Conservation (phyloP, 2,797 vertebrate species). For the Onychomys torridus region DNA sequence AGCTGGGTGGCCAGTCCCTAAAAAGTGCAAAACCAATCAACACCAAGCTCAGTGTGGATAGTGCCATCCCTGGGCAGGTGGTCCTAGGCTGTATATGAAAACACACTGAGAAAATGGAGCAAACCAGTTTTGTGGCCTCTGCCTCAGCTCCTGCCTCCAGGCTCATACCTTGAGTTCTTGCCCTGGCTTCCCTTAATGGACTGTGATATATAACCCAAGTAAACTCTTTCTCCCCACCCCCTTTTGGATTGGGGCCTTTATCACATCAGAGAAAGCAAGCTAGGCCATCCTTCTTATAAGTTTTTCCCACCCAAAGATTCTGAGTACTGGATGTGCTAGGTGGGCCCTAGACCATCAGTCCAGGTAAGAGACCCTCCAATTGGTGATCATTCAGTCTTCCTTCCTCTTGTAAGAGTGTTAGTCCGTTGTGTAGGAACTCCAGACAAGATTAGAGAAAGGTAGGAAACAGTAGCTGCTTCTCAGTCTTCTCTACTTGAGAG, state of each 20-base stretch:
- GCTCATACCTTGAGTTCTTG: background rate
- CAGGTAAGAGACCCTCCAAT: background rate
- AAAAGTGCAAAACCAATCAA: too few relatives aligned
- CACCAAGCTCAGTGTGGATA: background rate
- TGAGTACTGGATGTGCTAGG: background rate
- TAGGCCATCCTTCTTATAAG: background rate
- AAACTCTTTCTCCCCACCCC: background rate
- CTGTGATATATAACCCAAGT: background rate
- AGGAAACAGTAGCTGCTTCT: background rate
- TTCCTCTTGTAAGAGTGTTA: background rate
- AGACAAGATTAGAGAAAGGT: too few relatives aligned
- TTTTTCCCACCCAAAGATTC: background rate
- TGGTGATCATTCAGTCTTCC: accelerated
- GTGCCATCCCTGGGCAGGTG: background rate
- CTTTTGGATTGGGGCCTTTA: background rate
- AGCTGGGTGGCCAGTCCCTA: too few relatives aligned
- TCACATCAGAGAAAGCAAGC: background rate
- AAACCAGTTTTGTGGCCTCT: background rate
- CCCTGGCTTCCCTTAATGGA: background rate
- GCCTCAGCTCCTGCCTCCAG: too few relatives aligned
- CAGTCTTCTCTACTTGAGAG: background rate
- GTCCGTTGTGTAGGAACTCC: background rate
- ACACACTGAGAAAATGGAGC: background rate
- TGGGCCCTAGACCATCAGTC: background rate
- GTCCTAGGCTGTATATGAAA: background rate